Evolutionary conservation across 2,797 vertebrate species (phyloP).

Genomic region (Parauchenoglanis punctatus): DNA sequence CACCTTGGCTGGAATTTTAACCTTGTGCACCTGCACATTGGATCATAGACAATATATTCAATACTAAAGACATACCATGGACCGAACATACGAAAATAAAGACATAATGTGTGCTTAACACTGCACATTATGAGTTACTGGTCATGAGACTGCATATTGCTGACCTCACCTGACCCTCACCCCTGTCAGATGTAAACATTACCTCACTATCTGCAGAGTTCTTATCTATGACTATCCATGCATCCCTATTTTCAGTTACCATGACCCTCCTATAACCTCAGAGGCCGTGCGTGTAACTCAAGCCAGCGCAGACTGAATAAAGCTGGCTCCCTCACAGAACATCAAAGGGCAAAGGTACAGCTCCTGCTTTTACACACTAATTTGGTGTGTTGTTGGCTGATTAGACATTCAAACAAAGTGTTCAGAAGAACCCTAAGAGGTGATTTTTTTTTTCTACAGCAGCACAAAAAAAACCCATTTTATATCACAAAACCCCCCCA

Average conservation of each 20-base stretch:
- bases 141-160: constrained; percentile 55
- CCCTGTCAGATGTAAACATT: constrained; percentile 66
- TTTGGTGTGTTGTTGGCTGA: constrained; percentile 58
- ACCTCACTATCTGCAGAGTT: constrained; percentile 58
- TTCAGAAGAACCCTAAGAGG: neutral
- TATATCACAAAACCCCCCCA: neutral
- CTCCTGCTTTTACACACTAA: constrained; percentile 67
- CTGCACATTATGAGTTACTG: constrained; percentile 19
- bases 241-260: constrained; percentile 64
- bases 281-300: constrained; percentile 59
- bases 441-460: neutral
- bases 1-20: neutral
- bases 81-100: neutral
- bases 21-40: neutral
- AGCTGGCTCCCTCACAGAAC: constrained; percentile 56
- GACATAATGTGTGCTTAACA: neutral
- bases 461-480: neutral
- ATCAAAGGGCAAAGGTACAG: constrained; percentile 61
- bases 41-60: neutral
- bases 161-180: constrained; percentile 60
- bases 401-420: constrained; percentile 34
- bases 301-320: constrained; percentile 52
- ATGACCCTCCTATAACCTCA: constrained; percentile 62
- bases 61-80: neutral
- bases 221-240: constrained; percentile 46